Percentiles rank a stretch among this genome's conserved stretches.
Evolutionary conservation across 2,888 invertebrate genomes (phyloP).

Genomic region (Andrena minutula): DNA sequence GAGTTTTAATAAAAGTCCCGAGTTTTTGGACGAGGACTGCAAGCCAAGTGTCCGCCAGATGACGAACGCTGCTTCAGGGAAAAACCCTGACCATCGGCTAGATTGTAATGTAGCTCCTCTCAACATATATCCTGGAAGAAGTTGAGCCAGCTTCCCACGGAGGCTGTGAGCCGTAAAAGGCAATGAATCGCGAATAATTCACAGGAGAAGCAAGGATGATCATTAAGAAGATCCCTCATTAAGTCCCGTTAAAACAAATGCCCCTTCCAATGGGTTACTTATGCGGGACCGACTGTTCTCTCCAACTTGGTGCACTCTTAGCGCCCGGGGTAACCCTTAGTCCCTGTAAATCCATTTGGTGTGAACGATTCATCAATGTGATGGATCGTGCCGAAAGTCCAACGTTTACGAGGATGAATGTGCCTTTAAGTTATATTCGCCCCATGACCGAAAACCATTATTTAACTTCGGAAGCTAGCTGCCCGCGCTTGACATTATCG

Average conservation of each 20-base stretch:
- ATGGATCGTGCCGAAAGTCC: slow-evolving; percentile 72
- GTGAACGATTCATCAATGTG: slow-evolving; percentile 73
- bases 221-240: slow-evolving; percentile 36
- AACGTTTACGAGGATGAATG: slow-evolving; percentile 72
- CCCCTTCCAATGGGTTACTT: slow-evolving; percentile 47
- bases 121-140: neutral
- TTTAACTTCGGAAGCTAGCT: slow-evolving; percentile 60
- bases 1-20: too few relatives aligned
- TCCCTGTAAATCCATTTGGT: slow-evolving; percentile 66
- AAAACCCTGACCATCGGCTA: too few relatives aligned
- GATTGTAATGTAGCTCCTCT: too few relatives aligned
- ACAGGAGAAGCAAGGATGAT: slow-evolving; percentile 26
- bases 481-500: slow-evolving; percentile 52
- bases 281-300: slow-evolving; percentile 34
- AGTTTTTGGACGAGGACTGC: too few relatives aligned
- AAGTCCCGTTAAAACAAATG: slow-evolving; percentile 48
- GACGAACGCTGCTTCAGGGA: too few relatives aligned
- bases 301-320: slow-evolving; percentile 50
- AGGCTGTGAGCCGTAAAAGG: neutral
- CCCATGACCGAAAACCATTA: slow-evolving; percentile 62
- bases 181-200: slow-evolving; percentile 11
- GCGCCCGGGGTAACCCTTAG: slow-evolving; percentile 47
- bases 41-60: too few relatives aligned
- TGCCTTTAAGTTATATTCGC: slow-evolving; percentile 65
- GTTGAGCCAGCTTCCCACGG: neutral